These are phyloP conservation scores for Orthosia cruda DNA, from an alignment of 2,888 invertebrate genomes.

Conservation along the genomic window DNA sequence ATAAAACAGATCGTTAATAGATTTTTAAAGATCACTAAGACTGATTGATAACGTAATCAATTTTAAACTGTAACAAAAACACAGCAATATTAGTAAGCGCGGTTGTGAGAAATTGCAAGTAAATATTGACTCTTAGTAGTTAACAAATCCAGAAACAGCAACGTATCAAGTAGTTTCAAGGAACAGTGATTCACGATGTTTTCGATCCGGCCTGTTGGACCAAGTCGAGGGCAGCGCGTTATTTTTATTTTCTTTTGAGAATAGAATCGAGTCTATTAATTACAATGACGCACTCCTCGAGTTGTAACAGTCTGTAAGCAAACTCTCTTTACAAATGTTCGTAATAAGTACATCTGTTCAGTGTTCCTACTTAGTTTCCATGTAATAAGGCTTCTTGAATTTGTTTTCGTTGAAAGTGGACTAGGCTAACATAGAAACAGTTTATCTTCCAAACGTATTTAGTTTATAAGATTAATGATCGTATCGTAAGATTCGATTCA, in stretches of 20 bases:
- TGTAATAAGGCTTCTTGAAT: constrained; percentile 65
- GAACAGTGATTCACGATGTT: constrained; percentile 88
- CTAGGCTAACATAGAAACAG: constrained; percentile 57
- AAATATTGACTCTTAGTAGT: constrained; percentile 80
- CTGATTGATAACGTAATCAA: constrained; percentile 67
- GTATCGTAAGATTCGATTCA: constrained; percentile 58
- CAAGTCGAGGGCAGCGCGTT: constrained; percentile 80
- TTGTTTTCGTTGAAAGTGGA: constrained; percentile 60
- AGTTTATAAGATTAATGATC: constrained; percentile 51
- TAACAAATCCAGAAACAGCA: constrained; percentile 79
- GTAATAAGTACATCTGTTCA: constrained; percentile 79
- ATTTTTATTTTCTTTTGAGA: constrained; percentile 90
- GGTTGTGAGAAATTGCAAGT: constrained; percentile 73
- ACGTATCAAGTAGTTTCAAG: constrained; percentile 82
- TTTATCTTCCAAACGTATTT: constrained; percentile 55
- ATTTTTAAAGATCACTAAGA: constrained; percentile 48
- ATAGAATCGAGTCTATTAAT: constrained; percentile 89
- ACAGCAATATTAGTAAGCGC: constrained; percentile 63
- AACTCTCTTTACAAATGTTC: constrained; percentile 74
- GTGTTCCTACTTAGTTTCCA: constrained; percentile 71
- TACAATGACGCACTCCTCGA: constrained; percentile 88
- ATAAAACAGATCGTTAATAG: constrained; percentile 41
- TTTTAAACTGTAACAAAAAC: constrained; percentile 60
- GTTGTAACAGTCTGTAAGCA: constrained; percentile 73
- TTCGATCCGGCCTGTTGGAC: constrained; percentile 78